Evolutionary conservation across 2,797 vertebrate genomes (phyloP).

Genomic region (Phaenicophaeus curvirostris): DNA sequence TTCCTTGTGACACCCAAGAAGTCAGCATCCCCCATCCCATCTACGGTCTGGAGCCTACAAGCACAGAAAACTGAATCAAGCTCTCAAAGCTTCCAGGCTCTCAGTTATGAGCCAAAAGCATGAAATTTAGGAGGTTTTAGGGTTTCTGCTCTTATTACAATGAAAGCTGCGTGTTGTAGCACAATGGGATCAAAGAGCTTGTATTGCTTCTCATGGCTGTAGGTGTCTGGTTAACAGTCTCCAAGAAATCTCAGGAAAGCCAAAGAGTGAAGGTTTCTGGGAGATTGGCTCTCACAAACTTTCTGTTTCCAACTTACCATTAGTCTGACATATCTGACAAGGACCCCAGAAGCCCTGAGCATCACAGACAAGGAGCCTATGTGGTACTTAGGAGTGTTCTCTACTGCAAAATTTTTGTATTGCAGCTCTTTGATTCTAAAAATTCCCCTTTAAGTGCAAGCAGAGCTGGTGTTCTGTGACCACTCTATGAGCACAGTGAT

Average conservation of each 20-base stretch:
- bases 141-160: background rate
- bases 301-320: background rate
- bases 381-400: background rate
- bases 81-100: background rate
- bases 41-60: background rate
- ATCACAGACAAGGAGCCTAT: accelerated
- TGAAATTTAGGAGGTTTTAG: background rate
- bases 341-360: background rate
- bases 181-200: background rate
- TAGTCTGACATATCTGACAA: background rate
- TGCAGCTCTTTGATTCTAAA: conserved; percentile 1
- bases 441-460: conserved; percentile 46
- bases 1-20: background rate
- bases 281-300: background rate
- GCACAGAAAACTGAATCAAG: background rate
- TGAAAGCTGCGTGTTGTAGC: background rate
- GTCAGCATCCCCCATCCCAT: background rate
- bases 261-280: background rate
- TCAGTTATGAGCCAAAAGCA: background rate
- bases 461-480: background rate
- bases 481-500: background rate
- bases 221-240: background rate
- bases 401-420: background rate
- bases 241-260: background rate
- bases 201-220: accelerated